Evolutionary conservation across 2,113 vertebrate genomes (phyloP), one percentile per base, ranked within the genome.

Genomic region (Emydura subglobosa): DNA sequence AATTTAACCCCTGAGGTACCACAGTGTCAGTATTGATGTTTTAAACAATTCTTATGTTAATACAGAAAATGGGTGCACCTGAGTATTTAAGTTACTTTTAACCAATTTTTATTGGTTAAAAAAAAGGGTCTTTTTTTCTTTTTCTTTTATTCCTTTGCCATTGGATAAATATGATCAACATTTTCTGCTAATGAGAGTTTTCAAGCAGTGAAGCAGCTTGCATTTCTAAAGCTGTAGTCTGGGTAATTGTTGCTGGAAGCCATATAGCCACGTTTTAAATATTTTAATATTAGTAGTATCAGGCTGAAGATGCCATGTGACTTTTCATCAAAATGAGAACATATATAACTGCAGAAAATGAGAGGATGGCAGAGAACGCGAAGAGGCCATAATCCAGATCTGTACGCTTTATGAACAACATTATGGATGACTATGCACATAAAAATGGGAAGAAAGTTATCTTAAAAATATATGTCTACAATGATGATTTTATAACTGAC

Each of bases 311-410:
- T 87, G 92, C 47, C 72, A 79, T 89, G 39, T 50, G 61, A 95
- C 74, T 86, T 93, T 91, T 83, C 12, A 39, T 87, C 83, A 89
- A 83, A 72, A 92, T 91, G 61, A 91, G 49, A 61, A 72, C 86
- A 82, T 42, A 5, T 82, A 49, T 80, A 92, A 42, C 34, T 88
- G 42, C 76, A 44, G 25, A 88, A 86, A 68, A 25, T 83, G 55
- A 85, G 74, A 95, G 68, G 89, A 81, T 83, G 74, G 55, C 7
- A 79, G 88, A 88, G 74, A 51, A n/a, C 39, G 88, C 80, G 87
- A 87, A 53, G 59, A 94, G 79, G 87, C 49, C 44, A 25, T 82
- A 83, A 82, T 29, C 14, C 65, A 83, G 79, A 68, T 59, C 34
- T 47, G 21, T 19, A 29, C 9, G 2, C 53, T 7, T 39, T n/a